Evolutionary conservation across 2,113 vertebrate genomes (phyloP), one percentile per base, ranked within the genome.

Genomic region (Propithecus coquereli): DNA sequence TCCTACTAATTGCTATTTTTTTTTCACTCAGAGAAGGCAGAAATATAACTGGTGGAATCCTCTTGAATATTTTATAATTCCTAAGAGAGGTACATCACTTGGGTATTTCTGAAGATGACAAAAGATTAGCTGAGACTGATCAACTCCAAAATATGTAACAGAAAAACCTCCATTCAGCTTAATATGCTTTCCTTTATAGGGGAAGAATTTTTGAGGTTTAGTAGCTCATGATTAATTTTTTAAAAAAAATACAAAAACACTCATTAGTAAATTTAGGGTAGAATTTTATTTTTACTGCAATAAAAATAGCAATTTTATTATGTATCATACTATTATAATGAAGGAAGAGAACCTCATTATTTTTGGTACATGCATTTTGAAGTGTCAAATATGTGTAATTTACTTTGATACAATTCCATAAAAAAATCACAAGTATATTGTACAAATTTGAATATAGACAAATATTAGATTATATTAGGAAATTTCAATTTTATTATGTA

Each of bases 301-400:
- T 61, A 61, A 61, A 61, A 61, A 61, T 77, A 87, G 61, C 18
- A 52, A 32, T 50, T 96, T 93, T 95, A 50, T 87, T 93, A 81
- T 66, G 30, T 63, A 63, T 30, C 25, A 63, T 87, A 68, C n/a
- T 81, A n/a, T n/a, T n/a, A n/a, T n/a, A n/a, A n/a, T n/a, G n/a
- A n/a, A n/a, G n/a, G n/a, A n/a, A n/a, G n/a, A n/a, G n/a, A n/a
- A n/a, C n/a, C n/a, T n/a, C n/a, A n/a, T n/a, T n/a, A n/a, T n/a
- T n/a, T n/a, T n/a, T n/a, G n/a, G n/a, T n/a, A n/a, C n/a, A n/a
- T n/a, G n/a, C n/a, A n/a, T n/a, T n/a, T n/a, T n/a, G n/a, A n/a
- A n/a, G n/a, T n/a, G n/a, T n/a, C n/a, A n/a, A n/a, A n/a, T n/a
- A n/a, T n/a, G n/a, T n/a, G n/a, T n/a, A n/a, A n/a, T n/a, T n/a